A percentile compares a stretch with the other conserved stretches of the same genome.
phyloP scores from a whole-genome alignment of 2,797 vertebrate genomes.

The Smutsia temminckii region DNA sequence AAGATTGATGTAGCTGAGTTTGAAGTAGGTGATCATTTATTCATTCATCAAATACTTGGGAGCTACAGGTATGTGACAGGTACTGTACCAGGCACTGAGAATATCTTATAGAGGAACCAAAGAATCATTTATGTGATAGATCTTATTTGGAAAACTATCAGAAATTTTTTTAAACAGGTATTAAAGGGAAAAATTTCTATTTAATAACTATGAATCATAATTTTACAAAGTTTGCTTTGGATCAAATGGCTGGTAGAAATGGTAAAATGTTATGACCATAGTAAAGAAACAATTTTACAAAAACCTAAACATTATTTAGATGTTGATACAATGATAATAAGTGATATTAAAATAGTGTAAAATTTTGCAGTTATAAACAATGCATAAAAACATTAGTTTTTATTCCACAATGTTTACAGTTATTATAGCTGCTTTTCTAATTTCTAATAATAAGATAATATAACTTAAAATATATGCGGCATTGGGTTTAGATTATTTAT shows the following conservation, averaged over 20 bases:
- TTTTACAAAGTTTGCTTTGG: conserved; percentile 16
- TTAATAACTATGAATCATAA: background rate
- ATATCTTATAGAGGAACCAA: background rate
- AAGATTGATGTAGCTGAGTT: background rate
- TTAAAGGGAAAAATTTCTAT: background rate
- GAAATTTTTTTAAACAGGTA: background rate
- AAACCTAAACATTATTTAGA: background rate
- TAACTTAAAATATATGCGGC: conserved; percentile 40
- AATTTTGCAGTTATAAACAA: background rate
- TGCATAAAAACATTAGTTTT: background rate
- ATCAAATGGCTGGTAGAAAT: background rate
- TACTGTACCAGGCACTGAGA: background rate
- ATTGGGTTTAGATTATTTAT: conserved; percentile 44
- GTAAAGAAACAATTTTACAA: background rate
- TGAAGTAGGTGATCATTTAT: background rate
- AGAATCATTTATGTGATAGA: background rate
- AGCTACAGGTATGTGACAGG: background rate
- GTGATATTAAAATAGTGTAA: background rate
- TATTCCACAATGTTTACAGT: background rate
- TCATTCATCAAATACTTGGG: background rate
- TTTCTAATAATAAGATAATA: conserved; percentile 12
- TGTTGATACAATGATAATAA: background rate
- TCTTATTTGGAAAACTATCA: background rate
- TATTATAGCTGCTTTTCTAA: background rate
- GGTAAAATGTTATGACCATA: background rate